These are phyloP conservation scores for Plagiodera versicolora DNA, from an alignment of 2,888 invertebrate genomes.

Conservation along the genomic window DNA sequence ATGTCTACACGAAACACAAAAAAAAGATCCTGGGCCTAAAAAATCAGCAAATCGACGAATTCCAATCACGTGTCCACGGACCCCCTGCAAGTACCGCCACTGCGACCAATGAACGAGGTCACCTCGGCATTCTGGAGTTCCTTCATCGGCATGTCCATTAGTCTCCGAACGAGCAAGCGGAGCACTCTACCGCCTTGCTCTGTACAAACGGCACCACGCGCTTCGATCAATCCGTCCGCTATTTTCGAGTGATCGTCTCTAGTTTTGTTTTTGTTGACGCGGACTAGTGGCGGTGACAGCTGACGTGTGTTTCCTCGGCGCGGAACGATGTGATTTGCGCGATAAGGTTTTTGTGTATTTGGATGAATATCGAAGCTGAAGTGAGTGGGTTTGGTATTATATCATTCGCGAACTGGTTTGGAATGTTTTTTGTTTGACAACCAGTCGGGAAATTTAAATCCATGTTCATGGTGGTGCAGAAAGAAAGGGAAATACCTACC, in stretches of 20 bases:
- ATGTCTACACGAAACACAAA: no score
- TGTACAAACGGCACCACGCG: background rate
- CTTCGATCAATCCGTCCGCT: background rate
- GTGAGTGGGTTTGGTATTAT: background rate
- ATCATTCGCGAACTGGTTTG: background rate
- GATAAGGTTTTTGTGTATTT: background rate
- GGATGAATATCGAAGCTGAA: background rate
- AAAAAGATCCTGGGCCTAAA: no score
- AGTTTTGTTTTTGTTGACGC: background rate
- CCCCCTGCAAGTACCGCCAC: background rate
- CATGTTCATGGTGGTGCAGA: no score
- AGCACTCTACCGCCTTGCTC: background rate
- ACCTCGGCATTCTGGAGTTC: background rate
- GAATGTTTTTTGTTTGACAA: background rate
- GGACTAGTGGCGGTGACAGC: background rate
- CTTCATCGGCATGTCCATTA: background rate
- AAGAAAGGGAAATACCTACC: no score
- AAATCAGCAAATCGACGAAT: no score
- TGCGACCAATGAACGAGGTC: background rate
- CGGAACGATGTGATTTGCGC: constrained; percentile 14
- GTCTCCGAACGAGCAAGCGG: background rate
- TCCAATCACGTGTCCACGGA: background rate
- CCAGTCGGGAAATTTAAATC: no score
- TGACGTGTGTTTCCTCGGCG: background rate
- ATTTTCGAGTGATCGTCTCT: background rate